Evolutionary conservation across 2,888 invertebrate genomes (phyloP).

Genomic region (Polietes domitor): DNA sequence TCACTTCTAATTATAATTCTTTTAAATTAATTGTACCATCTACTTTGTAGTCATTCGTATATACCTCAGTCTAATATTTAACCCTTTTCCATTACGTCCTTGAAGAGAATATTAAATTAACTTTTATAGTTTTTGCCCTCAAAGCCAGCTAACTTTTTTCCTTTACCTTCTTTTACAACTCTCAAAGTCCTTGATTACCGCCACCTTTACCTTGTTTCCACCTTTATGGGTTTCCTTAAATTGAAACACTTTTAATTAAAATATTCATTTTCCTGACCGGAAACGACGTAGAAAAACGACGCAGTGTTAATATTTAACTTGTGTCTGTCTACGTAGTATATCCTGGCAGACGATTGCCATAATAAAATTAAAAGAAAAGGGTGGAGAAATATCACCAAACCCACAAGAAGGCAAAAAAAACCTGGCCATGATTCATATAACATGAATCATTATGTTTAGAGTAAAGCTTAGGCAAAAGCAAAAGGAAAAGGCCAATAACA

Average conservation of each 20-base stretch:
- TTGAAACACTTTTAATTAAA: constrained; percentile 18
- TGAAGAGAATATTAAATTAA: too few relatives aligned
- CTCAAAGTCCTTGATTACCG: too few relatives aligned
- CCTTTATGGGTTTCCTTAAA: too few relatives aligned
- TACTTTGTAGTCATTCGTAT: too few relatives aligned
- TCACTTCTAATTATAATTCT: too few relatives aligned
- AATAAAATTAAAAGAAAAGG: constrained; percentile 62
- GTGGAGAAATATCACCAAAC: neutral
- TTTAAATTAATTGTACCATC: too few relatives aligned
- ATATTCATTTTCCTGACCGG: neutral
- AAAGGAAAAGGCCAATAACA: constrained; percentile 36
- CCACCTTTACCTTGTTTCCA: too few relatives aligned
- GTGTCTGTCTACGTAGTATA: constrained; percentile 58
- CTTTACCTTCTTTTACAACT: too few relatives aligned
- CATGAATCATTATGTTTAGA: constrained; percentile 65
- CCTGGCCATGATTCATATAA: constrained; percentile 61
- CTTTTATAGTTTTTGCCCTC: too few relatives aligned
- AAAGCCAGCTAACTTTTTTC: too few relatives aligned
- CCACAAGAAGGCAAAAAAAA: neutral
- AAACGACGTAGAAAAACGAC: neutral
- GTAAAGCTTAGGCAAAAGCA: constrained; percentile 63
- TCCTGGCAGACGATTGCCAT: constrained; percentile 19
- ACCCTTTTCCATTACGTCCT: too few relatives aligned
- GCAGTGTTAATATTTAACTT: constrained; percentile 63
- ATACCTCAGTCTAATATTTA: too few relatives aligned